Evolutionary conservation across 2,888 invertebrate genomes (phyloP), one percentile per base, ranked within the genome.

Genomic region (Acheta domesticus): DNA sequence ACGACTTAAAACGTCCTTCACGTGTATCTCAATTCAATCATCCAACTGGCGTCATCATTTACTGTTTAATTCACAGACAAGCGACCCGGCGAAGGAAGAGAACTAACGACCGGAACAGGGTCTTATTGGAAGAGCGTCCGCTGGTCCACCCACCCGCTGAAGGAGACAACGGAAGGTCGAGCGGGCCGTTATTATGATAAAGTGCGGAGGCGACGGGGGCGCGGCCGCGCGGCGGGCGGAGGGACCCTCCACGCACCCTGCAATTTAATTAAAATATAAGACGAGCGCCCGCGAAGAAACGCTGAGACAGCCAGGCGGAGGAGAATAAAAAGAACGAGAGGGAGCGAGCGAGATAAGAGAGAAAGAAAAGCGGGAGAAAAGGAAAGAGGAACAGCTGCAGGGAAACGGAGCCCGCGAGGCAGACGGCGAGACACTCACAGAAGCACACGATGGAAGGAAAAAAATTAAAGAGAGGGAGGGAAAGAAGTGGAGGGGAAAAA

Each of bases 211-310:
- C 62, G 62, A 62, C 16, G 62, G 19, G 62, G 62, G 62, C 62
- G 62, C 62, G 19, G 62, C 12, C 62, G 12, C 2, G 62, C 19
- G 62, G 62, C 62, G 12, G 62, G 14, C 62, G 0, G 62, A 62
- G 62, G n/a, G 5, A 62, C 62, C 62, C 62, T 62, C 62, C 62
- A 62, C 62, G 62, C 62, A 14, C 14, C 62, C n/a, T n/a, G 62
- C 62, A 62, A 62, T 62, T 62, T 62, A 62, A 62, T 62, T 62
- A 62, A 62, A 62, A 62, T 62, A 62, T 62, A 62, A 62, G 62
- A 36, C 36, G 36, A 36, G 36, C 36, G 36, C 36, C 36, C 36
- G 36, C 36, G 36, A 36, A 36, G 36, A 36, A 36, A 36, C 36
- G 36, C 36, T 36, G 36, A 36, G 36, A 36, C 36, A 36, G 36